Evolutionary conservation across 2,797 vertebrate genomes (phyloP).

Genomic region (Molossus molossus): DNA sequence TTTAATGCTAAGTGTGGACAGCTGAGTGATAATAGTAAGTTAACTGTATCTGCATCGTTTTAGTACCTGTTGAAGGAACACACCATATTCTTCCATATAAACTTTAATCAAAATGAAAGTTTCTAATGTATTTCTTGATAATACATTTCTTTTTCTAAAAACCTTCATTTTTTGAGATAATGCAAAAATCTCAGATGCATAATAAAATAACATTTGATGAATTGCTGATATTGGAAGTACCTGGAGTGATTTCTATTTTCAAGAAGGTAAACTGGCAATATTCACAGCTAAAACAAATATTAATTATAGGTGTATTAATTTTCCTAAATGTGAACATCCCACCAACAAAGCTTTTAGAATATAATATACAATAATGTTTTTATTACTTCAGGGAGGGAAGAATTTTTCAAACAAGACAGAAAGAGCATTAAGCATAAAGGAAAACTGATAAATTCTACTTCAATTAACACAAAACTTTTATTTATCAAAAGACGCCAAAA

Average conservation of each 20-base stretch:
- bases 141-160: constrained; percentile 56
- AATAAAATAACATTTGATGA: constrained; percentile 45
- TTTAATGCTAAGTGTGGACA: constrained; percentile 30
- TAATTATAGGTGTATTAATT: not conserved
- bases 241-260: constrained; percentile 11
- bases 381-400: not conserved
- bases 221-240: not conserved
- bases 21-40: constrained; percentile 39
- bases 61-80: constrained; percentile 61
- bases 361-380: constrained; percentile 13
- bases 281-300: constrained; percentile 39
- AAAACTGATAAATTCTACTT: constrained; percentile 32
- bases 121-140: constrained; percentile 31
- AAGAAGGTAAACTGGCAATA: not conserved
- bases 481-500: not conserved
- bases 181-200: constrained; percentile 19
- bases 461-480: constrained; percentile 33
- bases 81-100: constrained; percentile 5
- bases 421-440: not conserved
- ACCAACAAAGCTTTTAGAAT: not conserved
- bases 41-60: not conserved
- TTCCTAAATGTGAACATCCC: constrained; percentile 61
- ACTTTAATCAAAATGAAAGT: constrained; percentile 62
- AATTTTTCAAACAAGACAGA: constrained; percentile 40
- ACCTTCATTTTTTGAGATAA: constrained; percentile 40